Base-by-base conservation (phyloP, 2,888 invertebrate genomes). In the Mythimna pallens region DNA sequence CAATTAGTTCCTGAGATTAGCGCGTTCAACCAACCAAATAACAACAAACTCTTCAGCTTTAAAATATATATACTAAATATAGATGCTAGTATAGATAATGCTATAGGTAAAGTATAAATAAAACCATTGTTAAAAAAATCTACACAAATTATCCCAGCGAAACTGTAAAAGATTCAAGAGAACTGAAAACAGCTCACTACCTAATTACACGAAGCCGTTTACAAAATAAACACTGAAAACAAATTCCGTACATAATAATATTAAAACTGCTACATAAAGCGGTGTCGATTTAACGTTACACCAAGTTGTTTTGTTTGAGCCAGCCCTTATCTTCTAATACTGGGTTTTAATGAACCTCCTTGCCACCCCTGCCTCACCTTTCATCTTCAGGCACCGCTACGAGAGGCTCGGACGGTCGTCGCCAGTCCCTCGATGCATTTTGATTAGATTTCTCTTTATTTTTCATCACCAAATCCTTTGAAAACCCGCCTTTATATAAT, bases 351-450 rank as follows among this genome's bases (percentile, higher is more conserved):
- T 94, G 94, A 96, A 94, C 91, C 94, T 47, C 86, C 87, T 70
- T 83, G 85, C 87, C 95, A 90, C 93, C 86, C 87, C 75, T 84
- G 40, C 54, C 40, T 96, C 93, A 96, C 96, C 96, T 95, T 95
- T 96, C 95, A 95, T 95, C 94, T 87, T 96, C 96, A 94, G 95
- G 95, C 90, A 95, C 95, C 30, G 93, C 90, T 65, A 95, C 89
- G 79, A 95, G 92, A 86, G 94, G 93, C 82, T 95, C 96, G 57
- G 93, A 91, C 84, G 93, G 92, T 88, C 94, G 94, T 83, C 94
- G 92, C 91, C 93, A 89, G 85, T 94, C 94, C 87, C 91, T 94
- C 77, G 86, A 88, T 85, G 90, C 89, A 87, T 90, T 94, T 87
- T 92, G 93, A 93, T 92, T 94, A 85, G 92, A 90, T 93, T 93